phyloP scores from a whole-genome alignment of 2,113 vertebrate species.

The Arvicanthis niloticus region DNA sequence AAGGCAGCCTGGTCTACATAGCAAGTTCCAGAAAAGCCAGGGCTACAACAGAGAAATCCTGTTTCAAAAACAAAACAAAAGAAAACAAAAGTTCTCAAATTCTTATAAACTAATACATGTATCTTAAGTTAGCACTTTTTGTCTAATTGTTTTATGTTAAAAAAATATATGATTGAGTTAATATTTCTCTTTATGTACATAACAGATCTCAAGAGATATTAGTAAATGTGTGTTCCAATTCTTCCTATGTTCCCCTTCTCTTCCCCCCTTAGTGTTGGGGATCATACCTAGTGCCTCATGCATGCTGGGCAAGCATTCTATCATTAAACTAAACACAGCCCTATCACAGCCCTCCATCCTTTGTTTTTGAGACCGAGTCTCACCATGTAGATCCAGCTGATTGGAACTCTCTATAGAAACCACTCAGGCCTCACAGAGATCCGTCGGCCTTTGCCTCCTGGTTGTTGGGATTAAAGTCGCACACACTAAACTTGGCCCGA shows the following conservation, averaged over 20 bases:
- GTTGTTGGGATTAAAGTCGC: background rate
- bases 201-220: background rate
- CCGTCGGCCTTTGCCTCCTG: background rate
- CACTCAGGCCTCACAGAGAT: background rate
- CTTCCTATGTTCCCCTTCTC: background rate
- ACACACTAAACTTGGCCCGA: background rate
- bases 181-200: background rate
- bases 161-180: slow-evolving; percentile 7
- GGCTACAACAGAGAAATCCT: background rate
- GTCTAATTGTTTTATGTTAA: background rate
- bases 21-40: background rate
- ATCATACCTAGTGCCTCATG: background rate
- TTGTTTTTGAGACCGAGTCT: background rate
- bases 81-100: background rate
- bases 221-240: background rate
- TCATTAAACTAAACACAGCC: background rate
- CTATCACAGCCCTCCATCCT: background rate
- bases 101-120: slow-evolving; percentile 10
- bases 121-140: background rate
- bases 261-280: background rate
- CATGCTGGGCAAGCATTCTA: background rate
- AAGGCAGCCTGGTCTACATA: background rate
- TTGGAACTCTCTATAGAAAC: background rate
- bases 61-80: background rate
- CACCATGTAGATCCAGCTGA: background rate